Percentiles rank a stretch among this genome's conserved stretches.
phyloP scores from a whole-genome alignment of 2,888 invertebrate genomes.

The Chymomyza procnemis region DNA sequence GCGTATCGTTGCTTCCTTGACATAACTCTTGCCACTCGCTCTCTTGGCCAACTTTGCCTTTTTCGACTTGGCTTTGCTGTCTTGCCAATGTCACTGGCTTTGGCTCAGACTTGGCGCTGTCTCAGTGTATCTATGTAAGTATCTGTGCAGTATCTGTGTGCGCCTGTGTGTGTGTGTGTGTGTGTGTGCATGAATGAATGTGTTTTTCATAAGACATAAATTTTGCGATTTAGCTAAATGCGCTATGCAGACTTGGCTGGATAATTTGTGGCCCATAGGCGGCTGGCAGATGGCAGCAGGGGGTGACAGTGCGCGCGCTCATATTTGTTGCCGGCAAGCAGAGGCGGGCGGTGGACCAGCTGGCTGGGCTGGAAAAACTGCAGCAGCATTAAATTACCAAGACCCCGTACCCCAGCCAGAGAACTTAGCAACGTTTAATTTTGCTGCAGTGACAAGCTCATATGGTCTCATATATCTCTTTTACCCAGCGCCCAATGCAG shows the following conservation, averaged over 20 bases:
- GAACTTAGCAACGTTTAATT: conserved; percentile 23
- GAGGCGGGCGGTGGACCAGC: neutral
- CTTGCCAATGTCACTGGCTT: conserved; percentile 53
- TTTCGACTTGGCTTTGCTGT: neutral
- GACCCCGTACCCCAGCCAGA: conserved; percentile 18
- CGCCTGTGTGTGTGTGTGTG: conserved; percentile 25
- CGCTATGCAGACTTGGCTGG: conserved; percentile 61
- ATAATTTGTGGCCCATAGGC: conserved; percentile 59
- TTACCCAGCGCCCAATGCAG: too few relatives aligned
- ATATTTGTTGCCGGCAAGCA: conserved; percentile 20
- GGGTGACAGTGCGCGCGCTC: neutral
- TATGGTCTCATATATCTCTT: conserved; percentile 46
- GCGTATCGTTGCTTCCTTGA: too few relatives aligned
- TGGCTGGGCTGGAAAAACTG: conserved; percentile 26
- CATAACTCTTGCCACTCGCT: neutral
- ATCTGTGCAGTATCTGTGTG: neutral
- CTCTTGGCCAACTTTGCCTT: neutral
- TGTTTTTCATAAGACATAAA: conserved; percentile 71
- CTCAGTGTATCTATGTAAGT: neutral
- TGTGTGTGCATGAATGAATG: neutral
- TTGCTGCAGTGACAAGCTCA: conserved; percentile 57
- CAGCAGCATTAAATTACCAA: conserved; percentile 68
- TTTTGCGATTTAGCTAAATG: conserved; percentile 69
- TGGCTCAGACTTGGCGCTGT: conserved; percentile 6
- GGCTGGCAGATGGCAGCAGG: conserved; percentile 23